Evolutionary conservation across 2,113 vertebrate genomes (phyloP), one percentile per base, ranked within the genome.

Genomic region (Nematolebias whitei): DNA sequence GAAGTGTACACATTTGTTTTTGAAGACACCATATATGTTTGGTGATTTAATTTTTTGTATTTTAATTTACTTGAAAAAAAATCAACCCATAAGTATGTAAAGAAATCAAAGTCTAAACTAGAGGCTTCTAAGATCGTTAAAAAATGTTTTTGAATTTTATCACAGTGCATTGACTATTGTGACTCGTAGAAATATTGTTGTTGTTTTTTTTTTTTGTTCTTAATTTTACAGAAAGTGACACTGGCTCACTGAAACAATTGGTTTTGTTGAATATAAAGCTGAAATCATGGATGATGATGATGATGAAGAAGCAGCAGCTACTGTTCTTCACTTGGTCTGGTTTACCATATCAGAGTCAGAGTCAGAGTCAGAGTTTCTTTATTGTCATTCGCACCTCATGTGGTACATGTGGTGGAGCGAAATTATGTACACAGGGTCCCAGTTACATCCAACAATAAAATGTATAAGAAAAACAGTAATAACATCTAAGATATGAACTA

Each of bases 1-100:
- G 45, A 81, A 84, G 68, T 79, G 39, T 44, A 47, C 15, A 22
- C 39, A 52, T 68, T 24, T 52, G 29, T 32, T 44, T 39, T 18
- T 15, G 14, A n/a, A n/a, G 7, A 16, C 20, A 16, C 16, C 23
- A 8, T 51, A 18, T 52, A 4, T 5, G 18, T 32, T 52, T 15
- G 22, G 22, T 23, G 47, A 2, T 1, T 49, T 13, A 12, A 5
- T 23, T 22, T 13, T 22, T 13, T 10, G n/a, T n/a, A n/a, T n/a
- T n/a, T n/a, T n/a, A n/a, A n/a, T n/a, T n/a, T n/a, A n/a, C n/a
- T n/a, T n/a, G n/a, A n/a, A n/a, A n/a, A n/a, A n/a, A n/a, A n/a
- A n/a, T n/a, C n/a, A n/a, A n/a, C n/a, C n/a, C n/a, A n/a, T 35
- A 35, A 9, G 9, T 35, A 35, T 35, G 32, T 35, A 35, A 35